These are phyloP conservation scores for Pangasius sanitwongsei DNA, from an alignment of 2,797 vertebrate genomes.

Conservation along the genomic window DNA sequence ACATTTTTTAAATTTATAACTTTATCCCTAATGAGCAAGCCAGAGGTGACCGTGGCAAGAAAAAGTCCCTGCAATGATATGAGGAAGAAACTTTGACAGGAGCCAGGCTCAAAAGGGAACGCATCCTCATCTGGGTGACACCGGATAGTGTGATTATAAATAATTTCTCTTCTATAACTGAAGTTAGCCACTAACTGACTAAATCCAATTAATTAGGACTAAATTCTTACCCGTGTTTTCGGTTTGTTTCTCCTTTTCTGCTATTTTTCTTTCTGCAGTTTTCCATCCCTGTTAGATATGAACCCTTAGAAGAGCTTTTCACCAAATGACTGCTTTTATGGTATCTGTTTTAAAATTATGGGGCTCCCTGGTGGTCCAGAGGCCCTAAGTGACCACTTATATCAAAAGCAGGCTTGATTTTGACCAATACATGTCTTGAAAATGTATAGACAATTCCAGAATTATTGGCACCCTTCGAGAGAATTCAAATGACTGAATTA, in stretches of 20 bases:
- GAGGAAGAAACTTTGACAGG: not conserved
- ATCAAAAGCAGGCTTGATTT: not conserved
- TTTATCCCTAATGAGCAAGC: not conserved
- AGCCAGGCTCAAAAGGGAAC: not conserved
- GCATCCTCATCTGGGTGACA: not conserved
- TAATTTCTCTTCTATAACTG: not conserved
- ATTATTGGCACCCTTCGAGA: not conserved
- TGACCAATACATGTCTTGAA: not conserved
- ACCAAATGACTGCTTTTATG: not conserved
- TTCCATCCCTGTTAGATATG: not conserved
- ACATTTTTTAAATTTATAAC: too few species aligned
- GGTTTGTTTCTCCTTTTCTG: not conserved
- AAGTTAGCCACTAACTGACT: not conserved
- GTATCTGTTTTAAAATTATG: not conserved
- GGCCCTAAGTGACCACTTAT: not conserved
- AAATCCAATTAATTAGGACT: not conserved
- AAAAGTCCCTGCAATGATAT: not conserved
- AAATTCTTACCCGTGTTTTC: not conserved
- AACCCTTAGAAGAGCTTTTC: not conserved
- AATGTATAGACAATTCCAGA: not conserved
- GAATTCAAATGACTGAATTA: not conserved
- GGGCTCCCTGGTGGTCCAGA: not conserved
- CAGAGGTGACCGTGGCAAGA: not conserved
- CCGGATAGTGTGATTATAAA: not conserved
- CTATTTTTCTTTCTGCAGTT: not conserved